Conservation (phyloP, 2,888 invertebrate genomes). For the Coelopa pilipes region DNA sequence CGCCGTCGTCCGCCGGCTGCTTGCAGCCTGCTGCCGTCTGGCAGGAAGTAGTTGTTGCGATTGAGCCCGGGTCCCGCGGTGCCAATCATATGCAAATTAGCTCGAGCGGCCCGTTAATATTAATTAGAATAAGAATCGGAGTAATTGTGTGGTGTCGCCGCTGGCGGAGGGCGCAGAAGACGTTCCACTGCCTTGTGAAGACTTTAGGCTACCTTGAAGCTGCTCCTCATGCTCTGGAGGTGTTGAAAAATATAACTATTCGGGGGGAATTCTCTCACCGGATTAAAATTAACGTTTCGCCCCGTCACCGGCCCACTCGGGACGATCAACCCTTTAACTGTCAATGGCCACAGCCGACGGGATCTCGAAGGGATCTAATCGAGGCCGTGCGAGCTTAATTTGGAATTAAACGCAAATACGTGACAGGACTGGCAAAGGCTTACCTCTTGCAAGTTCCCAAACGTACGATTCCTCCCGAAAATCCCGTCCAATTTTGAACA, state of each 20-base stretch:
- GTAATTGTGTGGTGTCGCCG: background rate
- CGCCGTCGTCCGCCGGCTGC: too few relatives aligned
- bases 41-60: slow-evolving; percentile 24
- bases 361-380: too few relatives aligned
- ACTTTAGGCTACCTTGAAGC: too few relatives aligned
- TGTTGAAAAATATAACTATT: too few relatives aligned
- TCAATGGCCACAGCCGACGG: background rate
- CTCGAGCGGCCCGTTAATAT: slow-evolving; percentile 35
- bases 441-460: background rate
- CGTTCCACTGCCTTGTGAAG: too few relatives aligned
- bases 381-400: background rate
- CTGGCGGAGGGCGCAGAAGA: too few relatives aligned
- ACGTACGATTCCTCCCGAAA: background rate
- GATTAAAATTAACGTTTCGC: too few relatives aligned
- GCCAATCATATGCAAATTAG: slow-evolving; percentile 45
- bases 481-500: slow-evolving; percentile 6
- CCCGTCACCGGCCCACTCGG: too few relatives aligned
- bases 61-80: slow-evolving; percentile 29
- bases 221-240: too few relatives aligned
- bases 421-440: background rate
- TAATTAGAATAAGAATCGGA: slow-evolving; percentile 41
- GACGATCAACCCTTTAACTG: too few relatives aligned
- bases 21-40: slow-evolving; percentile 9
- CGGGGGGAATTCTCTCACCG: too few relatives aligned
- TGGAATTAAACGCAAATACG: slow-evolving; percentile 1